phyloP scores from a whole-genome alignment of 2,888 invertebrate genomes.

The Masnerella sp. region DNA sequence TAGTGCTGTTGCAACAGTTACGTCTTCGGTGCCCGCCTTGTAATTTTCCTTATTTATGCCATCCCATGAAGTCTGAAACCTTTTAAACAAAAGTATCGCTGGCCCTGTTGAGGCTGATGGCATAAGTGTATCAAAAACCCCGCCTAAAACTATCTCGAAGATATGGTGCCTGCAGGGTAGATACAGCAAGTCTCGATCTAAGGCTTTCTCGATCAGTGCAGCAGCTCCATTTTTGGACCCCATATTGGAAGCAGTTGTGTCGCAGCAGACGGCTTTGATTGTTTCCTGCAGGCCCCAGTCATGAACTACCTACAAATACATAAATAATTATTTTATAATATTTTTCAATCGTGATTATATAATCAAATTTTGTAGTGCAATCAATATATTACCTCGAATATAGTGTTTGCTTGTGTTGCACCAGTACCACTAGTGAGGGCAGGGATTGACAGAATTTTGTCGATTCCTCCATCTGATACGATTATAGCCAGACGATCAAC shows the following conservation, averaged over 20 bases:
- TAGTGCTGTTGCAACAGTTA: constrained; percentile 19
- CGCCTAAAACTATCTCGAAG: constrained; percentile 2
- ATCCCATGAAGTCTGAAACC: constrained; percentile 31
- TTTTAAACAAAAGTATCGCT: not conserved
- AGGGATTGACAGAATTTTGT: constrained; percentile 7
- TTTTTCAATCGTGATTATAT: constrained; percentile 14
- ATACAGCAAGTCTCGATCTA: constrained; percentile 3
- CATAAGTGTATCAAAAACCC: constrained; percentile 8
- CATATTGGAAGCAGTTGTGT: constrained; percentile 22
- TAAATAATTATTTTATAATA: constrained; percentile 8
- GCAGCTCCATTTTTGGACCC: constrained; percentile 12
- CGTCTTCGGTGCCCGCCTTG: constrained; percentile 23
- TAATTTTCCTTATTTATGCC: constrained; percentile 45
- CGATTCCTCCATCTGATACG: constrained; percentile 4
- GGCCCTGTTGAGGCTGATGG: not conserved
- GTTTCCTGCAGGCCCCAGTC: constrained; percentile 20
- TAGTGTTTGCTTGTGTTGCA: constrained; percentile 44
- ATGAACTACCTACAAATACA: constrained; percentile 2
- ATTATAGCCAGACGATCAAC: constrained; percentile 16
- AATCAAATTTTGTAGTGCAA: constrained; percentile 16
- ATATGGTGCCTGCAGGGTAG: constrained; percentile 9
- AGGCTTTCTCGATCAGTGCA: not conserved
- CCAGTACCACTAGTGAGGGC: constrained; percentile 28
- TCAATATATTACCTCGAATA: constrained; percentile 36
- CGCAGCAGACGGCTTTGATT: constrained; percentile 17